phyloP scores from a whole-genome alignment of 1,140 invertebrate genomes.

The Trachymyrmex septentrionalis region DNA sequence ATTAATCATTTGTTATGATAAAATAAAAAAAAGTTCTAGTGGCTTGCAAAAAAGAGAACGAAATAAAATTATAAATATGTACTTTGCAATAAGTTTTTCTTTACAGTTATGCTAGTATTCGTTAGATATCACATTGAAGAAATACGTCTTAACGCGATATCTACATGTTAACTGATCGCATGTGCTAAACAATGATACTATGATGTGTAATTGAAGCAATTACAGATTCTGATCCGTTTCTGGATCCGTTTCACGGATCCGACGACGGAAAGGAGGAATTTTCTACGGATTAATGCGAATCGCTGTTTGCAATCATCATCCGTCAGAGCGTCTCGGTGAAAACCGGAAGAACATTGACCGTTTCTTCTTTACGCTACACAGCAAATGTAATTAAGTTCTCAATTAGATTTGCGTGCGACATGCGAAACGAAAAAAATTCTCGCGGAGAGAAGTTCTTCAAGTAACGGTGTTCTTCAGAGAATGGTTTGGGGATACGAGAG shows the following conservation, averaged over 20 bases:
- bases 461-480: slow-evolving; percentile 55
- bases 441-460: slow-evolving; percentile 19
- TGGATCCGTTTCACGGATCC: slow-evolving; percentile 52
- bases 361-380: not conserved
- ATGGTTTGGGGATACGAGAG: slow-evolving; percentile 54
- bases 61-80: too few relatives aligned
- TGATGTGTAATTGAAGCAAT: slow-evolving; percentile 46
- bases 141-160: slow-evolving; percentile 19
- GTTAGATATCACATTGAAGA: not conserved
- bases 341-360: slow-evolving; percentile 42
- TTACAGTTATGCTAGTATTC: not conserved
- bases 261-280: slow-evolving; percentile 14
- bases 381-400: slow-evolving; percentile 37
- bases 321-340: slow-evolving; percentile 31
- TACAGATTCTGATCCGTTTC: slow-evolving; percentile 59
- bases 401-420: slow-evolving; percentile 38
- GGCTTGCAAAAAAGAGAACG: too few relatives aligned
- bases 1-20: not conserved
- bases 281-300: slow-evolving; percentile 53
- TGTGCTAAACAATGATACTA: slow-evolving; percentile 3
- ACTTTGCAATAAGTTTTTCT: too few relatives aligned
- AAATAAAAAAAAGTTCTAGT: not conserved
- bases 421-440: slow-evolving; percentile 46
- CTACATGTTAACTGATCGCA: slow-evolving; percentile 48
- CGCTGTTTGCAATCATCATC: slow-evolving; percentile 3